Conservation (phyloP, 1,140 invertebrate genomes). For the Pseudomyrmex sp. region DNA sequence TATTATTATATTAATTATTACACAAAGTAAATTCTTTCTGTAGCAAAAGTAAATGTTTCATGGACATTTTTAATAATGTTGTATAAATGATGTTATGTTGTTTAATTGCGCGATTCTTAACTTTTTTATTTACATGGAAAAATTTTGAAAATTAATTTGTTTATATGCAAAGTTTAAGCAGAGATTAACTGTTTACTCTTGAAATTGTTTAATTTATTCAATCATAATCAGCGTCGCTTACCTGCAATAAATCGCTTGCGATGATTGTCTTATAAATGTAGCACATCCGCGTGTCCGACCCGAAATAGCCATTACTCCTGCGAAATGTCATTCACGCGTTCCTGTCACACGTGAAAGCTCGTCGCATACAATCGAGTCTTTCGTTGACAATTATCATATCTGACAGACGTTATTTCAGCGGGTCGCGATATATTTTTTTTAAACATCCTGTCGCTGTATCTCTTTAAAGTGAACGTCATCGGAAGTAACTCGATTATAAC, state of each 20-base stretch:
- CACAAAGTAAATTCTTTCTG: too few relatives aligned
- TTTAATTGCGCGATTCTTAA: too few relatives aligned
- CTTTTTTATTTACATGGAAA: too few relatives aligned
- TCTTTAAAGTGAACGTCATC: not conserved
- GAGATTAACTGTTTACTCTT: too few relatives aligned
- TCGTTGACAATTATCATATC: slow-evolving; percentile 1
- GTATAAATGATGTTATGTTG: too few relatives aligned
- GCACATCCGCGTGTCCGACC: slow-evolving; percentile 41
- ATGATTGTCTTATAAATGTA: slow-evolving; percentile 42
- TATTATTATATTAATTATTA: not conserved
- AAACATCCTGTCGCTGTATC: not conserved
- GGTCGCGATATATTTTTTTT: not conserved
- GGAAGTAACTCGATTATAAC: not conserved
- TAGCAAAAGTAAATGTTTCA: too few relatives aligned
- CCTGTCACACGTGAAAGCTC: slow-evolving; percentile 2
- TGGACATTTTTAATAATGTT: too few relatives aligned
- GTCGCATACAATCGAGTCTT: slow-evolving; percentile 34
- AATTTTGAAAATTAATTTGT: too few relatives aligned
- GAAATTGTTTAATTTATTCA: too few relatives aligned
- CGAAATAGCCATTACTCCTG: slow-evolving; percentile 54
- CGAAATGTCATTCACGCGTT: slow-evolving; percentile 45
- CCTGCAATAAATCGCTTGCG: slow-evolving; percentile 32
- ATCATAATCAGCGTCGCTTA: slow-evolving; percentile 32
- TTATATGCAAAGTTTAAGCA: too few relatives aligned
- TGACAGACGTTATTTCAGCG: slow-evolving; percentile 14